Percentiles rank a stretch among this genome's conserved stretches.
Evolutionary conservation across 2,113 vertebrate genomes (phyloP).

Genomic region (Labeo rohita): DNA sequence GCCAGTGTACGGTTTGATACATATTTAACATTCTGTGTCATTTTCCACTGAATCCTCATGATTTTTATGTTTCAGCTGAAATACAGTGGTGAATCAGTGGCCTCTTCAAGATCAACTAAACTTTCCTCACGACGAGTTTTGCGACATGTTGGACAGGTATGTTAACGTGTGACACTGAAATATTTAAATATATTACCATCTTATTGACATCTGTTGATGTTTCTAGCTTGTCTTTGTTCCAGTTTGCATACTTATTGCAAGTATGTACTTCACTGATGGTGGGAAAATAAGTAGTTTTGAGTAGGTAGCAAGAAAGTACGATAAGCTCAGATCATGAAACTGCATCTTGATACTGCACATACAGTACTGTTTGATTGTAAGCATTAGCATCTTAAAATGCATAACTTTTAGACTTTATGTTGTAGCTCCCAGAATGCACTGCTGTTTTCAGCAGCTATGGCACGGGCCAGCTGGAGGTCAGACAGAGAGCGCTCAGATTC

Average conservation of each 20-base stretch:
- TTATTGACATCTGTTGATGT: background rate
- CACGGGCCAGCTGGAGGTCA: constrained; percentile 77
- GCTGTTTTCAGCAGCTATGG: constrained; percentile 79
- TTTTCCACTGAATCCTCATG: background rate
- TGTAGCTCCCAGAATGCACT: constrained; percentile 64
- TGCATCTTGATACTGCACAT: background rate
- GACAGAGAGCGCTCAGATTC: constrained; percentile 71
- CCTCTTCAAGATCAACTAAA: constrained; percentile 71
- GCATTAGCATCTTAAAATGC: background rate
- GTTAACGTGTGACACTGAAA: background rate
- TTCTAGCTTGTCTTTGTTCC: background rate
- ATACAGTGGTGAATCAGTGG: constrained; percentile 64
- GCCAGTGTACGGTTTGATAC: constrained; percentile 4
- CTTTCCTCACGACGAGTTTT: constrained; percentile 71
- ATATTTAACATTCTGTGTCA: background rate
- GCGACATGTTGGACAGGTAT: constrained; percentile 76
- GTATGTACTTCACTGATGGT: background rate
- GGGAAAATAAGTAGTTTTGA: background rate
- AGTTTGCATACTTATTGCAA: background rate
- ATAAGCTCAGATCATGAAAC: background rate
- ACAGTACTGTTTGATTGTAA: background rate
- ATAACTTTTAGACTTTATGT: constrained; percentile 30
- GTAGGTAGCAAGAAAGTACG: background rate
- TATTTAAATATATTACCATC: background rate
- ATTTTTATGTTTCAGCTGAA: constrained; percentile 69